Percentiles rank a stretch among this genome's conserved stretches.
Evolutionary conservation across 2,797 vertebrate genomes (phyloP).

Genomic region (Danio kyathit): DNA sequence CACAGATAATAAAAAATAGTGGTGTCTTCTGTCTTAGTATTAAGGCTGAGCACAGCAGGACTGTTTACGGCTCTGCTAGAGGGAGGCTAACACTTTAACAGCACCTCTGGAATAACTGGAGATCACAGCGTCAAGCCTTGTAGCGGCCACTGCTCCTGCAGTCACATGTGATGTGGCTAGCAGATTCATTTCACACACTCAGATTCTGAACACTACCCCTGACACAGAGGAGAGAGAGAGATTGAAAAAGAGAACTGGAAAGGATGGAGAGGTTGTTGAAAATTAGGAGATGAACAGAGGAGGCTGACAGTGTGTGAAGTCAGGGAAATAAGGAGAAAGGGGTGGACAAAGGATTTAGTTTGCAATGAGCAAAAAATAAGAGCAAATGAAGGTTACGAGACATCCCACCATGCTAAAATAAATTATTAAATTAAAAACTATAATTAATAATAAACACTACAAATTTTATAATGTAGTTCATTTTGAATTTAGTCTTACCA

Average conservation of each 20-base stretch:
- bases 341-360: slow-evolving; percentile 59
- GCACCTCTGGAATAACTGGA: slow-evolving; percentile 23
- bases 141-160: slow-evolving; percentile 29
- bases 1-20: slow-evolving; percentile 21
- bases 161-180: slow-evolving; percentile 35
- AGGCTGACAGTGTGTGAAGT: slow-evolving; percentile 57
- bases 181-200: slow-evolving; percentile 62
- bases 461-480: not conserved
- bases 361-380: slow-evolving; percentile 15
- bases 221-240: slow-evolving; percentile 1
- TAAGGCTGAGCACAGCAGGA: slow-evolving; percentile 42
- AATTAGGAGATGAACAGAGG: slow-evolving; percentile 54
- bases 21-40: slow-evolving; percentile 49
- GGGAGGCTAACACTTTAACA: slow-evolving; percentile 11
- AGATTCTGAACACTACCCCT: slow-evolving; percentile 33
- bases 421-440: no score
- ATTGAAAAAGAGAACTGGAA: slow-evolving; percentile 45
- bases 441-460: no score
- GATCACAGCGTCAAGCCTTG: slow-evolving; percentile 39
- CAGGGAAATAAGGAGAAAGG: no score
- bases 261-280: slow-evolving; percentile 59
- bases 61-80: not conserved
- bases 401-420: not conserved
- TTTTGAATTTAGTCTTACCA: not conserved
- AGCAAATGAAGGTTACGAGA: slow-evolving; percentile 28